phyloP scores from a whole-genome alignment of 2,797 vertebrate genomes.

The Propithecus perrieri region DNA sequence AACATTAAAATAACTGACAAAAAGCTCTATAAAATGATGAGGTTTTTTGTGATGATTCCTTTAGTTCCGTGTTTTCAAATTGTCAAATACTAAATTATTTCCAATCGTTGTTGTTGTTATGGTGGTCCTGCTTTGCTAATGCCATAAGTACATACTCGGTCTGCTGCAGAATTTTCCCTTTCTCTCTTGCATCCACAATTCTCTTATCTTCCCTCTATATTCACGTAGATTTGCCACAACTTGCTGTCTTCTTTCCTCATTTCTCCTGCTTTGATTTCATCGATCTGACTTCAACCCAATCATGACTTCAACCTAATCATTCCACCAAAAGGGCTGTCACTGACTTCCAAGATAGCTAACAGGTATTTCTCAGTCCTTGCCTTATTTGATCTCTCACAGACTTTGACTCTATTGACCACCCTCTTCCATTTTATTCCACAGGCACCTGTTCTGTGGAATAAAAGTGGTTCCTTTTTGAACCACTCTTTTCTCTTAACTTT shows the following conservation, averaged over 20 bases:
- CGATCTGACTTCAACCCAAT: not conserved
- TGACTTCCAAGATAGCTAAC: not conserved
- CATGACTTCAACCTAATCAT: not conserved
- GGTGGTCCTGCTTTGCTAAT: not conserved
- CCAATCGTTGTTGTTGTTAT: not conserved
- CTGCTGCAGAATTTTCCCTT: not conserved
- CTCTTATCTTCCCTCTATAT: not conserved
- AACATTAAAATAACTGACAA: no score
- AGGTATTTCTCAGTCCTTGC: not conserved
- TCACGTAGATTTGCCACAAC: not conserved
- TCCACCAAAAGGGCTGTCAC: not conserved
- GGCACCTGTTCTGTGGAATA: not conserved
- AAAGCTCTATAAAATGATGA: not conserved
- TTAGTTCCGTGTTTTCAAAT: not conserved
- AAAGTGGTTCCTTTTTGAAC: not conserved
- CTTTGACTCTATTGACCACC: not conserved
- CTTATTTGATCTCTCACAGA: not conserved
- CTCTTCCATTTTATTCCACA: not conserved
- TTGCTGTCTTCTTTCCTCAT: not conserved
- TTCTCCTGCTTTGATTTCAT: not conserved
- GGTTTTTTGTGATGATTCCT: not conserved
- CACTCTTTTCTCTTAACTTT: not conserved
- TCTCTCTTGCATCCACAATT: not conserved
- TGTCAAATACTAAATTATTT: not conserved
- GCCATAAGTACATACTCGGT: not conserved